These are phyloP conservation scores for Heliocidaris erythrogramma DNA, from an alignment of 35 echinoderm and acorn worm genomes.

Conservation along the genomic window DNA sequence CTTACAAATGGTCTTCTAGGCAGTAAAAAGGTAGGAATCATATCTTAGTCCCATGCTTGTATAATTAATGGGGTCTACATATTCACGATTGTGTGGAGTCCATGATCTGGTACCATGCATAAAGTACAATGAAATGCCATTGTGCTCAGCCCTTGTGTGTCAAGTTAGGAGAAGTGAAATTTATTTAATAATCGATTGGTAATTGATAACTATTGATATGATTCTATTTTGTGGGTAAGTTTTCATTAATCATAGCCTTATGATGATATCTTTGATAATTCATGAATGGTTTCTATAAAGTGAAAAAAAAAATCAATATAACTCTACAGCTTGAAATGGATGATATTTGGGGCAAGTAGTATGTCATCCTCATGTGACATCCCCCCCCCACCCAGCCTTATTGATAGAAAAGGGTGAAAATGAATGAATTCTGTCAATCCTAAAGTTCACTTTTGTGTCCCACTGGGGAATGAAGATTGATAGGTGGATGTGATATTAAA, in stretches of 20 bases:
- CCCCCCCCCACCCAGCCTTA: not conserved
- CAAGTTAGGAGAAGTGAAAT: no score
- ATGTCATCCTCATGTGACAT: not conserved
- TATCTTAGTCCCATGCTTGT: not conserved
- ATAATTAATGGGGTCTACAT: not conserved
- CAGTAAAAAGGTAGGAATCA: not conserved
- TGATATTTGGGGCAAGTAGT: not conserved
- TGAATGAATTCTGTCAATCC: constrained; percentile 10
- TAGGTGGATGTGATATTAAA: constrained; percentile 18
- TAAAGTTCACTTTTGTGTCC: constrained; percentile 1
- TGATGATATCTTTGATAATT: no score
- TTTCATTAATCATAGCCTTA: no score
- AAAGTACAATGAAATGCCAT: no score
- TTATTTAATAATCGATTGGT: no score
- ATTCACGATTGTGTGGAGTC: not conserved
- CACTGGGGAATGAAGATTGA: constrained; percentile 8
- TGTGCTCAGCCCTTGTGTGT: no score
- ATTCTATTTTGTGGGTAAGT: no score
- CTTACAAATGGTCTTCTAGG: constrained; percentile 8
- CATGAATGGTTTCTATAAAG: no score
- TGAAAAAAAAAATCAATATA: no score
- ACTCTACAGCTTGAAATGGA: not conserved
- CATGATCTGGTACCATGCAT: not conserved
- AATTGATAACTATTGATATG: no score
- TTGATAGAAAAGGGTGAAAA: not conserved